phyloP scores from a whole-genome alignment of 2,113 vertebrate species.

The Sphaerodactylus townsendi region DNA sequence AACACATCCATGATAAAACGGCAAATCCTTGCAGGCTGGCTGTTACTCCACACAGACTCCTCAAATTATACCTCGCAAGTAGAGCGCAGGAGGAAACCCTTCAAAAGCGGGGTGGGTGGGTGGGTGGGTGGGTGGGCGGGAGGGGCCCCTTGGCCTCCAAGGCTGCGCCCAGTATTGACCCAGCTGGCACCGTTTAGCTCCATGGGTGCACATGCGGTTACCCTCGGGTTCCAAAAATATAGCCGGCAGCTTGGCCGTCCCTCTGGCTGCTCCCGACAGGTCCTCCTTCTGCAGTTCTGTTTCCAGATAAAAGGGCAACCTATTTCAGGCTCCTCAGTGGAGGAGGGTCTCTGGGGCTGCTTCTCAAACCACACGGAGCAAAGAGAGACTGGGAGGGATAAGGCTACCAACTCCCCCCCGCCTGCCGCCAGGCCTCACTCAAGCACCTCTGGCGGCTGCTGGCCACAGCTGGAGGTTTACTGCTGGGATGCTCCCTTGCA shows the following conservation, averaged over 20 bases:
- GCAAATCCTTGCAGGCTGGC: conserved; percentile 46
- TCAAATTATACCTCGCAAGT: conserved; percentile 73
- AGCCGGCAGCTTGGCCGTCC: conserved; percentile 67
- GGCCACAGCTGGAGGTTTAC: conserved; percentile 56
- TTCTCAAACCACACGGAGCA: conserved; percentile 74
- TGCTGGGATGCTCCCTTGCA: conserved; percentile 64
- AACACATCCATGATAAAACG: conserved; percentile 15
- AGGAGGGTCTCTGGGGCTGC: conserved; percentile 87
- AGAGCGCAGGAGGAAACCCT: conserved; percentile 68
- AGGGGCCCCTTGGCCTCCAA: conserved; percentile 81
- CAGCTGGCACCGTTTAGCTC: conserved; percentile 87
- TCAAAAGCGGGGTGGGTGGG: no score
- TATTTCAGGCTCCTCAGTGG: conserved; percentile 81
- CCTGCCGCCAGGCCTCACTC: no score
- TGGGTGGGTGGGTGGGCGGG: no score
- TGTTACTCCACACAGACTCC: conserved; percentile 47
- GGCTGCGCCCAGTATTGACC: conserved; percentile 71
- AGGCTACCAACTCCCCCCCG: no score
- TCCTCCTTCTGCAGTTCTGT: conserved; percentile 81
- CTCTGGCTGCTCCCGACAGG: conserved; percentile 68
- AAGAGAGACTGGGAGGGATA: conserved; percentile 76
- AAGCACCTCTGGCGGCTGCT: no score
- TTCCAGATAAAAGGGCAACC: conserved; percentile 84
- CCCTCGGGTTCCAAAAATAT: conserved; percentile 79
- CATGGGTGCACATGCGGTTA: conserved; percentile 77